phyloP scores from a whole-genome alignment of 2,113 vertebrate genomes.

The Dolichotis patagonum region DNA sequence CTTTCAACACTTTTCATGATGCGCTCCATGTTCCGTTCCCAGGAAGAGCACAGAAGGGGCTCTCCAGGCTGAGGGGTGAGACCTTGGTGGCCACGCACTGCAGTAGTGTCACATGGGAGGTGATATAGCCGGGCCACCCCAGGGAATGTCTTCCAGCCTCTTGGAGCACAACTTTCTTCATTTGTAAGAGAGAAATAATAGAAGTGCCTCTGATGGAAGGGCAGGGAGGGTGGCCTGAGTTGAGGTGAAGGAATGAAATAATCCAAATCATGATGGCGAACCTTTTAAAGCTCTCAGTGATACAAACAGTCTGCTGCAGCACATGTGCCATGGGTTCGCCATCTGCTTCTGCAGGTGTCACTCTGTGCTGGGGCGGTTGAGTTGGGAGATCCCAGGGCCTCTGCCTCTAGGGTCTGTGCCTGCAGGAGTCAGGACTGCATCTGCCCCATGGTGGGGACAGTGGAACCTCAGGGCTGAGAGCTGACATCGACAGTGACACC shows the following conservation, averaged over 20 bases:
- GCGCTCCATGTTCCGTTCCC: not conserved
- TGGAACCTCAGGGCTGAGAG: not conserved
- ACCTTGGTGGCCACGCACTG: not conserved
- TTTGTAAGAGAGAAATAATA: not conserved
- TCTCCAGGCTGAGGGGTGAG: not conserved
- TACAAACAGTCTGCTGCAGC: not conserved
- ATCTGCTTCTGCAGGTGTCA: not conserved
- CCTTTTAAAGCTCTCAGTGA: not conserved
- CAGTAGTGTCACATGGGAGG: not conserved
- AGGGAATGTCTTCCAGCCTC: not conserved
- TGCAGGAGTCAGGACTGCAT: not conserved
- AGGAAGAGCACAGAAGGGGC: not conserved
- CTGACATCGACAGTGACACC: not conserved
- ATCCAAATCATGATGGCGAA: not conserved
- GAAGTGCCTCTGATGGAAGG: not conserved
- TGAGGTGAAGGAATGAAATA: not conserved
- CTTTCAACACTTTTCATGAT: not conserved
- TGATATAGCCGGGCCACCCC: not conserved
- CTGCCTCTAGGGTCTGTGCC: not conserved
- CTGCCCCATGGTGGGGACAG: accelerated
- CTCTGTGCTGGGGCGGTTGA: not conserved
- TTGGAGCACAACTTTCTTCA: not conserved
- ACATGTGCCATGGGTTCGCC: not conserved
- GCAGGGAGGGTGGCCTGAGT: not conserved
- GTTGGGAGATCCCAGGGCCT: not conserved